phyloP scores from a whole-genome alignment of 64 coral and sea anemone species.

The Platygyra sinensis region DNA sequence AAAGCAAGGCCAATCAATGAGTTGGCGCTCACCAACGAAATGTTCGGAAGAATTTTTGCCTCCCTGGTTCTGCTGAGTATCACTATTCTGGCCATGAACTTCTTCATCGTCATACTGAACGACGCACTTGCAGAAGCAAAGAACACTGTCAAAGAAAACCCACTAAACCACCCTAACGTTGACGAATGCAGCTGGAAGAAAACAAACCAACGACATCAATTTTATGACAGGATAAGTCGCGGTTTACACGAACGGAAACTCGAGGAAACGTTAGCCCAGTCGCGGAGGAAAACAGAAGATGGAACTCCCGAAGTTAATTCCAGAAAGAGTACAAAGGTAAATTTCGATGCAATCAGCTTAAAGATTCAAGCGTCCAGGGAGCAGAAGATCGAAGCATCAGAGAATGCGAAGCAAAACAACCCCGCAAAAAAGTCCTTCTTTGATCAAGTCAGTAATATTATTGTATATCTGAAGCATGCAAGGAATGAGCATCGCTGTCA shows the following conservation, averaged over 20 bases:
- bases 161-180: background rate
- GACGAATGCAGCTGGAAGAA: background rate
- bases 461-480: background rate
- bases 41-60: conserved; percentile 20
- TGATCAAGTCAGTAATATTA: background rate
- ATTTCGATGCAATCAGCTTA: conserved; percentile 22
- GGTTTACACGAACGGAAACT: background rate
- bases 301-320: background rate
- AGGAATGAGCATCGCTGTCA: no score
- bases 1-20: conserved; percentile 30
- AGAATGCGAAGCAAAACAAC: background rate
- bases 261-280: background rate
- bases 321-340: background rate
- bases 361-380: background rate
- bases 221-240: background rate
- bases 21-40: background rate
- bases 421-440: background rate
- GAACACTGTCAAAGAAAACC: background rate
- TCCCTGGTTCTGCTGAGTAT: background rate
- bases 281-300: background rate
- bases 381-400: background rate
- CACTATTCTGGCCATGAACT: conserved; percentile 43
- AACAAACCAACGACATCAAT: background rate
- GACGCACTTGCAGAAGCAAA: conserved; percentile 43
- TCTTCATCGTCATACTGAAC: conserved; percentile 53